Percentiles rank a stretch among this genome's conserved stretches.
These are phyloP conservation scores for Aix galericulata DNA, from an alignment of 2,113 vertebrate species.

Conservation along the genomic window DNA sequence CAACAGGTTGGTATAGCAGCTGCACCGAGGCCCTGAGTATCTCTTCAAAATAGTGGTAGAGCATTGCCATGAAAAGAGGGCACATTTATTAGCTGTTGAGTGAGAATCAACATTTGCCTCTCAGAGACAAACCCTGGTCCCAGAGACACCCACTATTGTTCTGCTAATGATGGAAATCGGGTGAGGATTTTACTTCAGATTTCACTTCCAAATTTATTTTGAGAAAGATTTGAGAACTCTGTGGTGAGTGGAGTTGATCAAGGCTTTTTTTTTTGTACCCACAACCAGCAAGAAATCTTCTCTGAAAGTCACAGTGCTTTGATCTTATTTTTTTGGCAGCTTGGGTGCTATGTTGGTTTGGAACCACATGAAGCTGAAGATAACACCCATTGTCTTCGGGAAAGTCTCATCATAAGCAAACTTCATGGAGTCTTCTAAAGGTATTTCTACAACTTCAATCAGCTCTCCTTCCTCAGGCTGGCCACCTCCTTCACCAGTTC, in stretches of 20 bases:
- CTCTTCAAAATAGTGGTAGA: not conserved
- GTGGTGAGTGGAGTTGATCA: not conserved
- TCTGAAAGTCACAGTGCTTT: not conserved
- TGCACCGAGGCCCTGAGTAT: not conserved
- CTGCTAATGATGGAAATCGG: not conserved
- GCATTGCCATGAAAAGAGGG: not conserved
- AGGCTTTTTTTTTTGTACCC: not conserved
- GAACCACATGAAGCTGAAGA: conserved; percentile 92
- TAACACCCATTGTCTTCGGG: conserved; percentile 87
- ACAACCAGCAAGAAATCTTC: not conserved
- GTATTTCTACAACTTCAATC: conserved; percentile 89
- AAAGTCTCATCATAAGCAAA: conserved; percentile 87
- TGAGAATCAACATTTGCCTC: not conserved
- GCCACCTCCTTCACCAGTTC: conserved; percentile 82
- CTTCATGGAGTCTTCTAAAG: conserved; percentile 87
- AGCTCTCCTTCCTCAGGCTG: conserved; percentile 85
- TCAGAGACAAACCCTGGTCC: not conserved
- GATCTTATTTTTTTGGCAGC: conserved; percentile 20
- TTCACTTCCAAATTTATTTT: conserved; percentile 16
- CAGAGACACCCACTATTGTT: not conserved
- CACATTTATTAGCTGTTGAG: not conserved
- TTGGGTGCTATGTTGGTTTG: conserved; percentile 87
- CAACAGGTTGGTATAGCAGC: not conserved
- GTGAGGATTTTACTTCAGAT: not conserved
- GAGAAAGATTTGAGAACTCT: not conserved